phyloP scores from a whole-genome alignment of 2,888 invertebrate species.

The Agrenia bidenticulata region DNA sequence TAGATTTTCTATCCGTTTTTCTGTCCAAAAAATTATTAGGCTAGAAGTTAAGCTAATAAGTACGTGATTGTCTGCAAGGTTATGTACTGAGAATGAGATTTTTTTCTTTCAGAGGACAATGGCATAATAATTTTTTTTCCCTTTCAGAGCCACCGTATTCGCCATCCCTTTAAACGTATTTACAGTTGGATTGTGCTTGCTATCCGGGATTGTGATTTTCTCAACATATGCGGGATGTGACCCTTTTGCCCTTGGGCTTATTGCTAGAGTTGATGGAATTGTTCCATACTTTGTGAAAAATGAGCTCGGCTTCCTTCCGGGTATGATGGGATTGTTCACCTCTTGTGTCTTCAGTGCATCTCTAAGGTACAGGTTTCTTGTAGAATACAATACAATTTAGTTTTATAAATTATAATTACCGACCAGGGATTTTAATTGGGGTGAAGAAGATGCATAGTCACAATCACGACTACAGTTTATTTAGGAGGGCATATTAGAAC shows the following conservation, averaged over 20 bases:
- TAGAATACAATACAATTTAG: too few relatives aligned
- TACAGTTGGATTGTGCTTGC: conserved; percentile 41
- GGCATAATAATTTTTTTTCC: neutral
- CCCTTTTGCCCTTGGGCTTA: conserved; percentile 43
- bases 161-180: conserved; percentile 46
- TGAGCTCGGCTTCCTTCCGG: conserved; percentile 42
- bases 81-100: neutral
- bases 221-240: conserved; percentile 49
- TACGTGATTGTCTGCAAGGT: neutral
- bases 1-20: neutral
- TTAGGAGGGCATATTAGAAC: too few relatives aligned
- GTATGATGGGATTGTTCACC: conserved; percentile 52
- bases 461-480: too few relatives aligned
- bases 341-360: conserved; percentile 51
- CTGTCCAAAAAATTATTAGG: neutral
- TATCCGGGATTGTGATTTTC: conserved; percentile 49
- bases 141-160: conserved; percentile 42
- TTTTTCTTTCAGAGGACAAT: neutral
- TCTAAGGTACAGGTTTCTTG: conserved; percentile 47
- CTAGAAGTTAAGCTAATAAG: too few relatives aligned
- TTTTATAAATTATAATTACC: too few relatives aligned
- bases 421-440: too few relatives aligned
- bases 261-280: conserved; percentile 42
- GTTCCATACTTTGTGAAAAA: conserved; percentile 51
- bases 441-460: too few relatives aligned